Evolutionary conservation across 2,888 invertebrate genomes (phyloP).

Genomic region (Drosophila paracracens): DNA sequence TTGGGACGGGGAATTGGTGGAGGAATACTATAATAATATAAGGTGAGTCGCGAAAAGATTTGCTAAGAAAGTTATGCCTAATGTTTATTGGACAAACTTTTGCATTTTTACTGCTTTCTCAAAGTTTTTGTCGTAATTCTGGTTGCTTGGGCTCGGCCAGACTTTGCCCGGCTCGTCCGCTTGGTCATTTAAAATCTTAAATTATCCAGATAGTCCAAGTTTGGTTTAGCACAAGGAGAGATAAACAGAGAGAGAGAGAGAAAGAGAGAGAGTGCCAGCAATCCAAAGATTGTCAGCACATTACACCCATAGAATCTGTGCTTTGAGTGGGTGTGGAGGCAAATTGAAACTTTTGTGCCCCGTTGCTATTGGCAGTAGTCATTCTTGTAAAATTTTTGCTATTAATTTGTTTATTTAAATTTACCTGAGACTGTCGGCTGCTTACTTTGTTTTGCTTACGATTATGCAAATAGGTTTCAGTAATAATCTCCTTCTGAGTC

Average conservation of each 20-base stretch:
- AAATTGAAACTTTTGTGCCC: conserved; percentile 53
- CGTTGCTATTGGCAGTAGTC: conserved; percentile 63
- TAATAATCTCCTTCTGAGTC: conserved; percentile 20
- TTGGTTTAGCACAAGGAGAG: conserved; percentile 2
- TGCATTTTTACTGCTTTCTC: conserved; percentile 74
- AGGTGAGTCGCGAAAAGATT: conserved; percentile 61
- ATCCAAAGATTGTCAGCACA: conserved; percentile 74
- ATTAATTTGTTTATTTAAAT: conserved; percentile 72
- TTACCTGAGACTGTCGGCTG: conserved; percentile 31
- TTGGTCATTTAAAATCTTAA: conserved; percentile 75
- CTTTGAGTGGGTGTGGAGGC: neutral
- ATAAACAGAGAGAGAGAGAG: neutral
- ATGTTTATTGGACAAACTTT: conserved; percentile 78
- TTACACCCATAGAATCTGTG: conserved; percentile 42
- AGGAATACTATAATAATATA: conserved; percentile 31
- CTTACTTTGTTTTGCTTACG: conserved; percentile 28
- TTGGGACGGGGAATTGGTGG: neutral
- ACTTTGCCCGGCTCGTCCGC: conserved; percentile 7
- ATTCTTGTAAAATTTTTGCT: conserved; percentile 52
- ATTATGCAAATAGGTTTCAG: conserved; percentile 53
- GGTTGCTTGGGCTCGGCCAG: conserved; percentile 49
- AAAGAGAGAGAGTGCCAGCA: conserved; percentile 23
- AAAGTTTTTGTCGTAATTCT: conserved; percentile 56
- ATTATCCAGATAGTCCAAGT: conserved; percentile 64
- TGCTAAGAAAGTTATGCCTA: conserved; percentile 67